Evolutionary conservation across 2,888 invertebrate genomes (phyloP), one percentile per base, ranked within the genome.

Genomic region (Odiellus spinosus): DNA sequence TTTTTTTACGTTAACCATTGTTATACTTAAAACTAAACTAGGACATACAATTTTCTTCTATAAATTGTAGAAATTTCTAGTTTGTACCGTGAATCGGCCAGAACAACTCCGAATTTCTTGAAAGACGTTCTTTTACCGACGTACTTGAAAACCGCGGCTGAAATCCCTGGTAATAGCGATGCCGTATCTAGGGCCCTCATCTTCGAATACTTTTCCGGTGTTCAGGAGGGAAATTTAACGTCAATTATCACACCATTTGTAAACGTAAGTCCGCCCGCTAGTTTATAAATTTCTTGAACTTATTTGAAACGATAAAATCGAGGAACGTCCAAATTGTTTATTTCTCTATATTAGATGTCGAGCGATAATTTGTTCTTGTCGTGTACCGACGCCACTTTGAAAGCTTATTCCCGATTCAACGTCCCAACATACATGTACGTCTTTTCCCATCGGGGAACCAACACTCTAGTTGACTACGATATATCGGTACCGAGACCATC

Each of bases 351-450:
- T 26, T 36, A 60, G 58, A 55, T 65, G 53, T 55, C 60, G 1
- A 61, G 64, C 1, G 65, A 65, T 47, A 60, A 61, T 12, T 62
- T 63, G 52, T 65, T 63, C 51, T 59, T 59, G 14, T 56, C 62
- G 4, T 65, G 65, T 8, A 59, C 64, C 20, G 54, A 59, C 12
- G 53, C 59, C 14, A 63, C 65, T 3, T 59, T 64, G 1, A 59
- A 60, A 49, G 50, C 61, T 14, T 61, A 63, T 47, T 58, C 61
- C 12, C 49, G 55, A 2, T 58, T 61, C 1, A 62, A 62, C 14
- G 61, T 60, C 10, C 49, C 61, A 17, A 60, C 60, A 2, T 64
- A 59, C 48, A 58, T 64, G 57, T 66, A 64, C 49, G 61, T 63
- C 34, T 65, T 64, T 53, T 60, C 60, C 47, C 64, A 66, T 56